Conservation (phyloP, 2,888 invertebrate genomes). For the Poecilobothrus nobilitatus region DNA sequence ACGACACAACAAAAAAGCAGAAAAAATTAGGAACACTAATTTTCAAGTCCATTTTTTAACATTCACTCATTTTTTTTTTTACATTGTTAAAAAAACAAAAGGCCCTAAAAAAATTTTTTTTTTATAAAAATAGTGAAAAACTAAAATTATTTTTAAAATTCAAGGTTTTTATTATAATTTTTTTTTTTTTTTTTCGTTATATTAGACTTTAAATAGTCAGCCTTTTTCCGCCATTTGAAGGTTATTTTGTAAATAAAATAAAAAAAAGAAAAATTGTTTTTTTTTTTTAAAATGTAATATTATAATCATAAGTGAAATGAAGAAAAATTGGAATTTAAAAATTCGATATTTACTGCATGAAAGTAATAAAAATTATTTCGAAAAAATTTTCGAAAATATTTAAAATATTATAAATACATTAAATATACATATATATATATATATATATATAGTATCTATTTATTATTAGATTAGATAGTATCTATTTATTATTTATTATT, state of each 20-base stretch:
- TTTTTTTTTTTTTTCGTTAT: not conserved
- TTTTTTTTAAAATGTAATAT: not conserved
- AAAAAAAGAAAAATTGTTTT: not conserved
- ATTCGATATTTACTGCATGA: not conserved
- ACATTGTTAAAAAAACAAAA: not conserved
- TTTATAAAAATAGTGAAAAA: not conserved
- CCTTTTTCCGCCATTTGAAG: not conserved
- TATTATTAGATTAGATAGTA: no score
- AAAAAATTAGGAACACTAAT: not conserved
- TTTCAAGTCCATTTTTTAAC: not conserved
- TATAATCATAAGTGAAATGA: not conserved
- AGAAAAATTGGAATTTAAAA: not conserved
- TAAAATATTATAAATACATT: no score
- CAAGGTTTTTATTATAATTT: not conserved
- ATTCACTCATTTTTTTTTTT: not conserved
- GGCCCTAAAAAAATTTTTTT: not conserved
- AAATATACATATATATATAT: no score
- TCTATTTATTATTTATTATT: no score
- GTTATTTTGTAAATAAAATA: not conserved
- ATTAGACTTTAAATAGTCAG: not conserved
- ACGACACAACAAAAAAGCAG: not conserved
- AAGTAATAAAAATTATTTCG: no score
- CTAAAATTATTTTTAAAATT: slow-evolving; percentile 1
- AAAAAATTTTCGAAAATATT: no score
- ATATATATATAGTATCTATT: no score